Conservation (phyloP, 2,797 vertebrate species). For the Sebastes hopkinsi region DNA sequence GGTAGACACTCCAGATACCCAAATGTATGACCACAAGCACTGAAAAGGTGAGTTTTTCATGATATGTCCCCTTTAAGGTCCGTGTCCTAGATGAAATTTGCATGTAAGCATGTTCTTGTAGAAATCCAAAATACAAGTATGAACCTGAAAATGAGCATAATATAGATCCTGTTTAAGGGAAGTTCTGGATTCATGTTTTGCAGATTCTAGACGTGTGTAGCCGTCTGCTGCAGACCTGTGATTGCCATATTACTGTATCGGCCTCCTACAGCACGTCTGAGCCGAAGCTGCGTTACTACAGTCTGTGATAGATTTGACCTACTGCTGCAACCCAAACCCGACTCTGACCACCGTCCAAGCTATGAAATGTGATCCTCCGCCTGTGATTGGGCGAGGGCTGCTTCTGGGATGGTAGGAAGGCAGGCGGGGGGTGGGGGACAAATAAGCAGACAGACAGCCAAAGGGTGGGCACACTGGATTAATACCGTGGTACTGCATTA, state of each 20-base stretch:
- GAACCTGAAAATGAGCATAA: too few relatives aligned
- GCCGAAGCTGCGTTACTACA: background rate
- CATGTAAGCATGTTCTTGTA: too few relatives aligned
- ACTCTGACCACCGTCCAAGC: conserved; percentile 23
- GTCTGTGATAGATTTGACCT: conserved; percentile 1
- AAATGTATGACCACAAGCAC: too few relatives aligned
- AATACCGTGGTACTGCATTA: conserved; percentile 39
- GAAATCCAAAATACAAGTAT: too few relatives aligned
- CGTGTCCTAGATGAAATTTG: too few relatives aligned
- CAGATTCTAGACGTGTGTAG: too few relatives aligned
- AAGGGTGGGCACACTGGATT: conserved; percentile 55
- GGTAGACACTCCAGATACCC: too few relatives aligned
- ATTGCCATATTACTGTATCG: background rate
- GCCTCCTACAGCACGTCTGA: background rate
- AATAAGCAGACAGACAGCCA: conserved; percentile 11
- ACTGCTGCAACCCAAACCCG: conserved; percentile 51
- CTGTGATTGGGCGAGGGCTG: conserved; percentile 49
- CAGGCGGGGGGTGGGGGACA: background rate
- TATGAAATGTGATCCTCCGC: conserved; percentile 58
- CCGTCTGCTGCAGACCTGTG: too few relatives aligned
- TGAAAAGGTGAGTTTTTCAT: too few relatives aligned
- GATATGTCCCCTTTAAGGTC: too few relatives aligned
- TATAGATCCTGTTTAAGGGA: too few relatives aligned
- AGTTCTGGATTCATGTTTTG: too few relatives aligned
- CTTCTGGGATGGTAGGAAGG: background rate